Evolutionary conservation across 2,797 vertebrate genomes (phyloP).

Genomic region (Chrysocyon brachyurus): DNA sequence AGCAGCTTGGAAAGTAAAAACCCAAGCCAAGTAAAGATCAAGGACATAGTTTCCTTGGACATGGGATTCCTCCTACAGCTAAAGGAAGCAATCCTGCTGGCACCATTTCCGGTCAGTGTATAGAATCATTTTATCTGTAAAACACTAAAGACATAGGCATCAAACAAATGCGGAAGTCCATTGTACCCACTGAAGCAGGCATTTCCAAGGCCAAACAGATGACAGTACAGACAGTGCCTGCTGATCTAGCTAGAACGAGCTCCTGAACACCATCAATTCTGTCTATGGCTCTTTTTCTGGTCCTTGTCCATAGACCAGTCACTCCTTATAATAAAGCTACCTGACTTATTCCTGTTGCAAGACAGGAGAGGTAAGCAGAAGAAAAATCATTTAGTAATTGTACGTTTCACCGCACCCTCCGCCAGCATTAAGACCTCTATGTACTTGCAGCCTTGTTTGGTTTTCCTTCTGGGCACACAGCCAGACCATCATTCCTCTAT

Average conservation of each 20-base stretch:
- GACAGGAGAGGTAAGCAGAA: background rate
- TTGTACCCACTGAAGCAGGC: background rate
- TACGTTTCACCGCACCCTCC: accelerated
- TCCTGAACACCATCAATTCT: background rate
- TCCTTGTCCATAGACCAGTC: background rate
- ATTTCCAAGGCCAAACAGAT: background rate
- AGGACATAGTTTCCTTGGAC: background rate
- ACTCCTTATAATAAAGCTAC: background rate
- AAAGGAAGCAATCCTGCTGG: background rate
- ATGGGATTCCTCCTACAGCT: background rate
- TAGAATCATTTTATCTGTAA: accelerated
- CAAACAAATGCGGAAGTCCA: accelerated
- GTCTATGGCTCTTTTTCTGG: background rate
- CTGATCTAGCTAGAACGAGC: background rate
- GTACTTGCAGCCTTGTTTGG: background rate
- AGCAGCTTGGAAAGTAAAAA: background rate
- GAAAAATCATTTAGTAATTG: background rate
- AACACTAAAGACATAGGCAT: accelerated
- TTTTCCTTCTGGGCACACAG: background rate
- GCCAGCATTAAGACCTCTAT: accelerated
- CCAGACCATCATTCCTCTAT: background rate
- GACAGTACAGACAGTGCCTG: background rate
- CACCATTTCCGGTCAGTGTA: accelerated
- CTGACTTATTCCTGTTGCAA: background rate
- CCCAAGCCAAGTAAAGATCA: background rate